Evolutionary conservation across 1,140 invertebrate species (phyloP).

Genomic region (Drosophila sulfurigaster): DNA sequence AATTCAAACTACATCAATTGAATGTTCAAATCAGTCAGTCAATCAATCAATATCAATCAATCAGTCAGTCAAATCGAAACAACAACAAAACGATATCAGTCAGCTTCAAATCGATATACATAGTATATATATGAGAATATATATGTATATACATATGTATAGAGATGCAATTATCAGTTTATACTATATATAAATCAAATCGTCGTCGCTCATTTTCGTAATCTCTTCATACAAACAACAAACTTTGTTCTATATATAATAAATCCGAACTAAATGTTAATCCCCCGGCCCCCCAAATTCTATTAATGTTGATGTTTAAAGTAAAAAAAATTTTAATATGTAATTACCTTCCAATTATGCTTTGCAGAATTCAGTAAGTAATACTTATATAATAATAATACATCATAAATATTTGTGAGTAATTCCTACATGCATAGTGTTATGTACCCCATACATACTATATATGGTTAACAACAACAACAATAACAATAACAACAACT

Average conservation of each 20-base stretch:
- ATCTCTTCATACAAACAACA: slow-evolving; percentile 53
- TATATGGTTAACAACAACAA: slow-evolving; percentile 59
- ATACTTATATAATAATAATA: slow-evolving; percentile 79
- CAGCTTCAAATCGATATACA: slow-evolving; percentile 15
- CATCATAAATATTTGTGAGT: slow-evolving; percentile 82
- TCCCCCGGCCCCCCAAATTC: slow-evolving; percentile 30
- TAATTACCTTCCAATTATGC: slow-evolving; percentile 84
- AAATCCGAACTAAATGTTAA: slow-evolving; percentile 74
- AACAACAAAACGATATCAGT: slow-evolving; percentile 42
- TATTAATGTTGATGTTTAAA: slow-evolving; percentile 76
- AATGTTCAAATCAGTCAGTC: slow-evolving; percentile 51
- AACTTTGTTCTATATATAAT: slow-evolving; percentile 58
- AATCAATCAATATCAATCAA: slow-evolving; percentile 51
- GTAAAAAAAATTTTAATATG: slow-evolving; percentile 78
- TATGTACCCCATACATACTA: slow-evolving; percentile 75
- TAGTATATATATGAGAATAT: slow-evolving; percentile 7
- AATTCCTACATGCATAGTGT: slow-evolving; percentile 79
- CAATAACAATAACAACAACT: slow-evolving; percentile 30
- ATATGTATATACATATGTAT: slow-evolving; percentile 12
- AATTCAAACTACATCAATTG: slow-evolving; percentile 26
- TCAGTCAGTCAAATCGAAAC: slow-evolving; percentile 47
- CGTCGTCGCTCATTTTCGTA: slow-evolving; percentile 65
- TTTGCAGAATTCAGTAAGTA: slow-evolving; percentile 85
- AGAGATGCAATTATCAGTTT: slow-evolving; percentile 23
- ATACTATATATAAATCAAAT: slow-evolving; percentile 2